A percentile compares a stretch with the other conserved stretches of the same genome.
phyloP scores from a whole-genome alignment of 2,888 invertebrate species.

The Cheilosia soror region DNA sequence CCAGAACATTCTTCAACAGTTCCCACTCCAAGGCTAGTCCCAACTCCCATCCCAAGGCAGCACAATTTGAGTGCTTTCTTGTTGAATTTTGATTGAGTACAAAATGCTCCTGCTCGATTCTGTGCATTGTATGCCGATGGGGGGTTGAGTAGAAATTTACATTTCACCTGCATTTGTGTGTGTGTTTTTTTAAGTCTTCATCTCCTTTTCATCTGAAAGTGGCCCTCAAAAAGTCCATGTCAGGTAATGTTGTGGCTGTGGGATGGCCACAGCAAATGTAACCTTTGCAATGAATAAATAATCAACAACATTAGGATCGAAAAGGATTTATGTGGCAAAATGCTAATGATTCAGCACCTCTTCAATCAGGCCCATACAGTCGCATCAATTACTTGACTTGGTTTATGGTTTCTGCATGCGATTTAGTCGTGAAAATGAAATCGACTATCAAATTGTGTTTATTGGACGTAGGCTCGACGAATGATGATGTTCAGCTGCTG shows the following conservation, averaged over 20 bases:
- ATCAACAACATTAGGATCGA: slow-evolving; percentile 21
- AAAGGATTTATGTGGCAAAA: slow-evolving; percentile 31
- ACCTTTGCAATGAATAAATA: slow-evolving; percentile 30
- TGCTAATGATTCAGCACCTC: slow-evolving; percentile 34
- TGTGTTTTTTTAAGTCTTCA: not conserved
- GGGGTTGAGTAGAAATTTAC: slow-evolving; percentile 21
- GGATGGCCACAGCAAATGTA: not conserved
- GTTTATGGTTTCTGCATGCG: slow-evolving; percentile 11
- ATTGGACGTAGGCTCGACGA: slow-evolving; percentile 3
- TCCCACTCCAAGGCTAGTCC: not conserved
- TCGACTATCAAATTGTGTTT: slow-evolving; percentile 26
- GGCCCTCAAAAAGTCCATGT: not conserved
- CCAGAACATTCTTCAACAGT: too few species aligned
- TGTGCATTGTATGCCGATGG: not conserved
- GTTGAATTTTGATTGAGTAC: not conserved
- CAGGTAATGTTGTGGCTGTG: too few species aligned
- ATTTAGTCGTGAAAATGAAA: slow-evolving; percentile 31
- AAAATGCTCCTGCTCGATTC: too few species aligned
- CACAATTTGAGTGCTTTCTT: slow-evolving; percentile 21
- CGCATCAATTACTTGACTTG: slow-evolving; percentile 17
- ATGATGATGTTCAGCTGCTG: slow-evolving; percentile 4
- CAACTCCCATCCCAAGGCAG: too few species aligned
- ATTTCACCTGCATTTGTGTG: not conserved
- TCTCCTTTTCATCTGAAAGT: not conserved
- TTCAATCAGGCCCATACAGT: not conserved